These are phyloP conservation scores for Drosophila emarginata DNA, from an alignment of 2,888 invertebrate genomes.

Conservation along the genomic window DNA sequence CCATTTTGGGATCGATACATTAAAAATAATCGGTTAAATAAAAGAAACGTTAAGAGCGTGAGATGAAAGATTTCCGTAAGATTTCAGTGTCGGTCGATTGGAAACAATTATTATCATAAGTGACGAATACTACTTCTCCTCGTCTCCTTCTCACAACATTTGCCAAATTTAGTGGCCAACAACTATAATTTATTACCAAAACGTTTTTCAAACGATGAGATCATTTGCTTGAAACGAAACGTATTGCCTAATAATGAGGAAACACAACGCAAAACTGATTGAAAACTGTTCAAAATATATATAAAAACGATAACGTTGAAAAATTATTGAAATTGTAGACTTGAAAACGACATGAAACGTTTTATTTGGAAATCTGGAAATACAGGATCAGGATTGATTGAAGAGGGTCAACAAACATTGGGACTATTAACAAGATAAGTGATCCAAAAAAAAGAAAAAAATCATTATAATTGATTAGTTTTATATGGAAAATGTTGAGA, in stretches of 20 bases:
- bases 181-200: conserved; percentile 5
- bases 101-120: neutral
- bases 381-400: neutral
- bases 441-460: neutral
- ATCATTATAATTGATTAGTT: neutral
- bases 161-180: conserved; percentile 5
- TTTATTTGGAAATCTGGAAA: neutral
- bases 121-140: no score
- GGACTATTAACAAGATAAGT: neutral
- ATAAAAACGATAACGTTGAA: no score
- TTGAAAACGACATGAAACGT: no score
- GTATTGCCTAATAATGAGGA: conserved; percentile 3
- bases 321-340: neutral
- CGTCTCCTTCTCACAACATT: neutral
- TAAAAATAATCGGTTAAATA: no score
- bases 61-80: neutral
- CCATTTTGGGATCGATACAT: no score
- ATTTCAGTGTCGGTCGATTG: neutral
- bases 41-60: no score
- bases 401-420: neutral
- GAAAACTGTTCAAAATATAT: neutral
- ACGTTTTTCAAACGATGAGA: neutral
- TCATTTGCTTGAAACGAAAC: neutral
- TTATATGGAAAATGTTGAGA: no score
- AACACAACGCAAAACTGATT: neutral